A percentile compares a stretch with the other conserved stretches of the same genome.
Evolutionary conservation across 2,888 invertebrate genomes (phyloP).

Genomic region (Prosopocoilus inquinatus): DNA sequence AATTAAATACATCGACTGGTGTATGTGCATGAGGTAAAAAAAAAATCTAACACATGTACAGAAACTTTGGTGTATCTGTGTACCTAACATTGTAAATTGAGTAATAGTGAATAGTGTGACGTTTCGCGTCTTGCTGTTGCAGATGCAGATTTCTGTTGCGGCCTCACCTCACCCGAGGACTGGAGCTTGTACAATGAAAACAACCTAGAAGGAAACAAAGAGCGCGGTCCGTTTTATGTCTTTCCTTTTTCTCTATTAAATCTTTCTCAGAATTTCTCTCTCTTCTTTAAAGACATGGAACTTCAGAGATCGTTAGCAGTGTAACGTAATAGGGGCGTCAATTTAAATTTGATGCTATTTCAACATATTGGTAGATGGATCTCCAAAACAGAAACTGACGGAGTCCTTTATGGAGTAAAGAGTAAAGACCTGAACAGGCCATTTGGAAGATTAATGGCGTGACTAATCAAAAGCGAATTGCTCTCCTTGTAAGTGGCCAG

Average conservation of each 20-base stretch:
- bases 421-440: no score
- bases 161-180: conserved; percentile 77
- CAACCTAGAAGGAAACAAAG: conserved; percentile 57
- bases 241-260: conserved; percentile 22
- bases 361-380: no score
- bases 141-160: conserved; percentile 90
- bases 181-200: conserved; percentile 63
- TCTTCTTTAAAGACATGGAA: not conserved
- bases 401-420: no score
- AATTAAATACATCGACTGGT: no score
- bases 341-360: no score
- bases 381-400: no score
- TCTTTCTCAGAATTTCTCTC: conserved; percentile 16
- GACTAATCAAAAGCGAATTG: no score
- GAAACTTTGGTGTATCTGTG: not conserved
- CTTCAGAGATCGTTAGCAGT: not conserved
- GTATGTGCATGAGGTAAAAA: no score
- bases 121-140: conserved; percentile 57
- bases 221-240: conserved; percentile 58
- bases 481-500: no score
- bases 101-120: not conserved
- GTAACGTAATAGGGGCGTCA: not conserved
- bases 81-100: not conserved
- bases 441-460: no score
- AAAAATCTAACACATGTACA: not conserved